Evolutionary conservation across 2,113 vertebrate genomes (phyloP).

Genomic region (Hydropotes inermis): DNA sequence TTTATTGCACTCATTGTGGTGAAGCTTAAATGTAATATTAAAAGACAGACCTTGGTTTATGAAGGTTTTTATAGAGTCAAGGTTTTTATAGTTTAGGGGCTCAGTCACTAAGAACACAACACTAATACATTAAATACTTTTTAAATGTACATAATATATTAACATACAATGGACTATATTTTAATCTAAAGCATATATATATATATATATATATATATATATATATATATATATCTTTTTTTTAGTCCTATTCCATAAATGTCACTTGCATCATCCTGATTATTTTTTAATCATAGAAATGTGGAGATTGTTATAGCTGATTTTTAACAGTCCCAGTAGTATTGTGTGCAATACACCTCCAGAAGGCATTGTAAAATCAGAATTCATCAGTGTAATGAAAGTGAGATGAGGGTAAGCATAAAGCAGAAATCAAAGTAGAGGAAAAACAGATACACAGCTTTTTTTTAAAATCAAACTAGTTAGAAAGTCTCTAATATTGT

Average conservation of each 20-base stretch:
- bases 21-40: neutral
- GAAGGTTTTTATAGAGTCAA: neutral
- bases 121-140: neutral
- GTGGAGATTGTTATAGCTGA: neutral
- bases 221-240: neutral
- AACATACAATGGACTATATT: neutral
- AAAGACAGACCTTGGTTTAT: conserved; percentile 14
- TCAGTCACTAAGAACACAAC: neutral
- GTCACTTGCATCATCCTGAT: neutral
- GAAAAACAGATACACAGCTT: neutral
- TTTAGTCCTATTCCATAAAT: neutral
- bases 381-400: neutral
- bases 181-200: neutral
- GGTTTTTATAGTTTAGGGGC: neutral
- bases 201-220: neutral
- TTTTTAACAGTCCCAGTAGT: neutral
- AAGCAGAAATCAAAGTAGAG: neutral
- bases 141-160: neutral
- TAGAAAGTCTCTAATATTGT: neutral
- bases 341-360: neutral
- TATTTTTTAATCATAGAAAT: neutral
- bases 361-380: neutral
- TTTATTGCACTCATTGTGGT: neutral
- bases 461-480: neutral
- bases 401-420: neutral